Percentiles rank a stretch among this genome's conserved stretches.
phyloP scores from a whole-genome alignment of 2,797 vertebrate species.

The Poeciliopsis presidionis region DNA sequence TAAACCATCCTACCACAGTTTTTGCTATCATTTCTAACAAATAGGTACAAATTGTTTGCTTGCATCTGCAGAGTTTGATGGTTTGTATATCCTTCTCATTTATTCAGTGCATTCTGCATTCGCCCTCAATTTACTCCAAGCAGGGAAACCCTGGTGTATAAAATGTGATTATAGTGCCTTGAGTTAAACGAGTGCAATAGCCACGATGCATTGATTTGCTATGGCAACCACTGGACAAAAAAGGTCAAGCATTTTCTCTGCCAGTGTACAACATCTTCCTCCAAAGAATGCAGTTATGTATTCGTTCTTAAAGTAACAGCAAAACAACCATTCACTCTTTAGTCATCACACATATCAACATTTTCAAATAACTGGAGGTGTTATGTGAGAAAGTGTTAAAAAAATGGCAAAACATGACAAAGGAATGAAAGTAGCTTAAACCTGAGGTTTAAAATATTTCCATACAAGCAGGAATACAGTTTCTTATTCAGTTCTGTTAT shows the following conservation, averaged over 20 bases:
- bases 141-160: not conserved
- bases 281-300: not conserved
- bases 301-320: not conserved
- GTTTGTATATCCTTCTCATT: not conserved
- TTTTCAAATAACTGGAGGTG: not conserved
- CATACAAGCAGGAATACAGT: not conserved
- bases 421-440: not conserved
- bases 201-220: not conserved
- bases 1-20: not conserved
- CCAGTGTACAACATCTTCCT: not conserved
- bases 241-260: not conserved
- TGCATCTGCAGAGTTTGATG: not conserved
- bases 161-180: not conserved
- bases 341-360: not conserved
- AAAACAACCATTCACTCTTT: not conserved
- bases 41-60: not conserved
- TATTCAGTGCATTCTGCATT: not conserved
- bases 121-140: not conserved
- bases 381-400: not conserved
- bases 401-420: not conserved
- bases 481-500: not conserved
- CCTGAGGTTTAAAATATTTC: not conserved
- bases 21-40: not conserved
- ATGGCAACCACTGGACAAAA: not conserved
- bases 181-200: not conserved